phyloP scores from a whole-genome alignment of 2,797 vertebrate species.

The Gallinago stenura region DNA sequence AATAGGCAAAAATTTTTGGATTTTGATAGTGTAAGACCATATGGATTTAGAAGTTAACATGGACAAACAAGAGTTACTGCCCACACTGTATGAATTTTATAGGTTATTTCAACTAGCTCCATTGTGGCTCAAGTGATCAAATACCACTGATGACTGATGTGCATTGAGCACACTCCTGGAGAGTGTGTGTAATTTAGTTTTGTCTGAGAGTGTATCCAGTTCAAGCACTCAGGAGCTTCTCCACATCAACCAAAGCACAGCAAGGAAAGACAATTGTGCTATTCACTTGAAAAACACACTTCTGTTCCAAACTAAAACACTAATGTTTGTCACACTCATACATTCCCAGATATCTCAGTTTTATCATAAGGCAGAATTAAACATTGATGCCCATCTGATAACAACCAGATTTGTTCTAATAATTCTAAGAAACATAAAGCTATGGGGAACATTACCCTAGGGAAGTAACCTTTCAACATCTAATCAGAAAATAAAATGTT shows the following conservation, averaged over 20 bases:
- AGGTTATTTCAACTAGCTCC: background rate
- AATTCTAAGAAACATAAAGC: background rate
- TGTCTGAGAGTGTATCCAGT: background rate
- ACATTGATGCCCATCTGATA: background rate
- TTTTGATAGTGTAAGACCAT: background rate
- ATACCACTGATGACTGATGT: background rate
- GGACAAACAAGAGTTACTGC: background rate
- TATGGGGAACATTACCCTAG: fast-evolving
- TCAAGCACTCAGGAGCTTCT: background rate
- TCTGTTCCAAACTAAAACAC: background rate
- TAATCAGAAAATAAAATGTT: background rate
- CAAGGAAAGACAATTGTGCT: background rate
- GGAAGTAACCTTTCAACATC: background rate
- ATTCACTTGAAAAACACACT: background rate
- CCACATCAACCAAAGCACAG: background rate
- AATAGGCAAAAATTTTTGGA: background rate
- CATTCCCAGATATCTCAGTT: background rate
- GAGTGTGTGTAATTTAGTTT: background rate
- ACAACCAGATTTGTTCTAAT: background rate
- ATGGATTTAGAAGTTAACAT: background rate
- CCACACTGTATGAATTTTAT: background rate
- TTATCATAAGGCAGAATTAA: background rate
- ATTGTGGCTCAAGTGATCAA: background rate
- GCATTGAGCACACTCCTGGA: background rate
- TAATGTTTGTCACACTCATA: background rate